Conservation (phyloP, 2,797 vertebrate genomes). For the Poecilia picta region DNA sequence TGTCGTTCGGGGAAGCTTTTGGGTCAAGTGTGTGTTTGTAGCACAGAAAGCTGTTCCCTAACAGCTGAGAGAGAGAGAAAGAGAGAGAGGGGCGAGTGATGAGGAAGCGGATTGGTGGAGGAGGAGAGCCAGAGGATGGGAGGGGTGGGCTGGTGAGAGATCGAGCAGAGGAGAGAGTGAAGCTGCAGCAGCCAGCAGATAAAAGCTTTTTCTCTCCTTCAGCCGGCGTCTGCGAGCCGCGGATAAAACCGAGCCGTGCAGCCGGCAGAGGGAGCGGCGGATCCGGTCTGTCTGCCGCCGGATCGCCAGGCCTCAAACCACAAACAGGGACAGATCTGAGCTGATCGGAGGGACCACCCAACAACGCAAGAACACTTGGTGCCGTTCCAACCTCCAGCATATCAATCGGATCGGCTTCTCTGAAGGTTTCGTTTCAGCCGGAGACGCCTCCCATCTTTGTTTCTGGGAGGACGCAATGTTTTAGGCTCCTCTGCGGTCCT, state of each 20-base stretch:
- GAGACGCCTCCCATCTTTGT: constrained; percentile 52
- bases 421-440: constrained; percentile 48
- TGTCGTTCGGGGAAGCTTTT: constrained; percentile 85
- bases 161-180: constrained; percentile 75
- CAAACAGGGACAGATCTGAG: constrained; percentile 43
- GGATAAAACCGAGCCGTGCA: constrained; percentile 58
- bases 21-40: constrained; percentile 84
- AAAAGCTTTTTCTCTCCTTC: constrained; percentile 69
- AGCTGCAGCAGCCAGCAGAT: constrained; percentile 83
- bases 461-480: constrained; percentile 36
- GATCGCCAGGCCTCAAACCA: constrained; percentile 60
- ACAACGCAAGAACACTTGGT: constrained; percentile 46
- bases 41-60: constrained; percentile 65
- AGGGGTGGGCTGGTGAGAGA: constrained; percentile 65
- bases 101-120: constrained; percentile 67
- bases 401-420: constrained; percentile 74
- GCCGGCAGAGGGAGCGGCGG: constrained; percentile 57
- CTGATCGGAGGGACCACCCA: constrained; percentile 49
- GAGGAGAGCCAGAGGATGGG: constrained; percentile 62
- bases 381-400: constrained; percentile 41
- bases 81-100: constrained; percentile 53
- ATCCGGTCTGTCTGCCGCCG: constrained; percentile 60
- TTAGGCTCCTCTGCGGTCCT: constrained; percentile 23
- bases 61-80: constrained; percentile 52
- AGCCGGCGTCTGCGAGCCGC: constrained; percentile 63